Percentiles rank a stretch among this genome's conserved stretches.
These are phyloP conservation scores for Lasiurus borealis DNA, from an alignment of 2,113 vertebrate genomes.

Conservation along the genomic window DNA sequence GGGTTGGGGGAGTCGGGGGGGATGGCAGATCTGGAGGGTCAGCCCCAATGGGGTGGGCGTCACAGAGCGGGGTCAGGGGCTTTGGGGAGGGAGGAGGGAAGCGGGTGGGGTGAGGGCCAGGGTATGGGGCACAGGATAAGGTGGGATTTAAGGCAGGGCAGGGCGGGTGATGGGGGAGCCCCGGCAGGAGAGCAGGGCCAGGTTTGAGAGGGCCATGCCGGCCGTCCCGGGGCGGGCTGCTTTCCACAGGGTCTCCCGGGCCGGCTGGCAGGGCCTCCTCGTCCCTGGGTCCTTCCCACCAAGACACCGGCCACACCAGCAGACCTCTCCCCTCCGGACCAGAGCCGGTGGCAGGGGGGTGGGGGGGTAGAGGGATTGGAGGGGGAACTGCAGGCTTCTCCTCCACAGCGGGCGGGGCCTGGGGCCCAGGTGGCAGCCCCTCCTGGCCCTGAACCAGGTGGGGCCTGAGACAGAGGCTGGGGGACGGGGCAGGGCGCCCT, in stretches of 20 bases:
- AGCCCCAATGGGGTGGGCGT: too few relatives aligned
- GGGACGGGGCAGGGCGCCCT: rapidly evolving
- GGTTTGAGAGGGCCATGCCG: not conserved
- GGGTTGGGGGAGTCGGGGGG: too few relatives aligned
- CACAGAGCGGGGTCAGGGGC: not conserved
- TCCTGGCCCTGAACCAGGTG: too few relatives aligned
- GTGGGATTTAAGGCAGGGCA: not conserved
- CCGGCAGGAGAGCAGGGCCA: not conserved
- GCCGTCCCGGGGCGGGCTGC: not conserved
- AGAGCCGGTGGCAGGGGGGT: too few relatives aligned
- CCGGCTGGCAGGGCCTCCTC: not conserved
- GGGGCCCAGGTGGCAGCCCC: too few relatives aligned
- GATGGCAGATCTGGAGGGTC: too few relatives aligned
- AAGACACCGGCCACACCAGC: not conserved
- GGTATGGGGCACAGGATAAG: not conserved
- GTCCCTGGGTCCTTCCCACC: not conserved
- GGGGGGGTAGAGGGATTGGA: too few relatives aligned
- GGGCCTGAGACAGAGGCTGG: not conserved
- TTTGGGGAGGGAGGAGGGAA: not conserved
- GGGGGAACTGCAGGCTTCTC: too few relatives aligned
- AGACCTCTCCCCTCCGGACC: rapidly evolving
- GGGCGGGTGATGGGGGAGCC: not conserved
- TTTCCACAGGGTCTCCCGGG: not conserved
- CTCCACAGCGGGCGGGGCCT: too few relatives aligned
- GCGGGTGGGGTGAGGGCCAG: too few relatives aligned